phyloP scores from a whole-genome alignment of 2,113 vertebrate species.

The Willisornis vidua region DNA sequence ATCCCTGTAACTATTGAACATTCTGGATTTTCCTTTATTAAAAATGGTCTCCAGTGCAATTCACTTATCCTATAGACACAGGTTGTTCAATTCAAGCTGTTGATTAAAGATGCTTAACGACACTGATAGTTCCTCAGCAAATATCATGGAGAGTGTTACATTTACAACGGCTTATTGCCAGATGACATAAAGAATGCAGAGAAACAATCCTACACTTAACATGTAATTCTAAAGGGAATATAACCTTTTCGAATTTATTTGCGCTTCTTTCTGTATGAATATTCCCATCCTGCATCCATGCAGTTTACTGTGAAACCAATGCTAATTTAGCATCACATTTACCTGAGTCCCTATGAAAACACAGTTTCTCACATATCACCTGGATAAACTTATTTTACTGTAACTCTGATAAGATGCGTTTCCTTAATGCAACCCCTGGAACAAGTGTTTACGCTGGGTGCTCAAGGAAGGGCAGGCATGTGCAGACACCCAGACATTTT shows the following conservation, averaged over 20 bases:
- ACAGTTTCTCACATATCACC: background rate
- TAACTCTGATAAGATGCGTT: background rate
- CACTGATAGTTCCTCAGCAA: background rate
- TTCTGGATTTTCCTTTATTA: background rate
- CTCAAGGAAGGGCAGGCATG: background rate
- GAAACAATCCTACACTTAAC: background rate
- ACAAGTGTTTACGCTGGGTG: background rate
- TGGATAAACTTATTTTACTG: background rate
- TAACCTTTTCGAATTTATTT: background rate
- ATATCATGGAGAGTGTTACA: background rate
- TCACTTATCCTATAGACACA: background rate
- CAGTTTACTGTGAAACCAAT: background rate
- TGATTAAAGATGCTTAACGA: background rate
- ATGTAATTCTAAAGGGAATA: background rate
- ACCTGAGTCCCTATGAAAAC: background rate
- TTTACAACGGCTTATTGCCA: background rate
- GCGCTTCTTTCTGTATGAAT: background rate
- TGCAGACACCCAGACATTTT: no score
- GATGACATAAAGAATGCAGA: background rate
- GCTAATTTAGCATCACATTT: background rate
- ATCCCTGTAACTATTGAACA: background rate
- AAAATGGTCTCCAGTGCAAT: background rate
- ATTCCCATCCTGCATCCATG: background rate
- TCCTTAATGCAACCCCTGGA: background rate
- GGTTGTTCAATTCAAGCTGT: background rate